Evolutionary conservation across 2,113 vertebrate genomes (phyloP).

Genomic region (Phaethon lepturus): DNA sequence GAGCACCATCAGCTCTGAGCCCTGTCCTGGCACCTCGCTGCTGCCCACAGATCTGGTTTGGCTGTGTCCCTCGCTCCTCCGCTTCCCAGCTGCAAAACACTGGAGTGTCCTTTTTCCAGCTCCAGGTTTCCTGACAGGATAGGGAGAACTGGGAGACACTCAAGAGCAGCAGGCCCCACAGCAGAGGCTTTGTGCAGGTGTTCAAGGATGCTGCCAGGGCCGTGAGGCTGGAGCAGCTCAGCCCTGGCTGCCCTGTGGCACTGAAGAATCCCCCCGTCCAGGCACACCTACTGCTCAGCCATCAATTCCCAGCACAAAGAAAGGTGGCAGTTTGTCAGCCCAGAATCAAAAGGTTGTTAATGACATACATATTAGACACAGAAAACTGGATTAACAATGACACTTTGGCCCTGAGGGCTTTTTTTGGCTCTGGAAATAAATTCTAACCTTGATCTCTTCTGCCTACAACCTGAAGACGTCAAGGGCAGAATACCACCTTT

Average conservation of each 20-base stretch:
- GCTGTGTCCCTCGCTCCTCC: accelerated
- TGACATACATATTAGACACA: slow-evolving; percentile 33
- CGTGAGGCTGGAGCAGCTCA: background rate
- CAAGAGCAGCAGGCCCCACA: accelerated
- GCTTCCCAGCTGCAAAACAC: background rate
- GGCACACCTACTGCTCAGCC: background rate
- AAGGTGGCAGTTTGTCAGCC: background rate
- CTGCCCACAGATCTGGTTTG: background rate
- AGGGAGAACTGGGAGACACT: background rate
- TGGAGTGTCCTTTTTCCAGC: background rate
- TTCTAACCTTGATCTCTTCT: slow-evolving; percentile 63
- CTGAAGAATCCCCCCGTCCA: background rate
- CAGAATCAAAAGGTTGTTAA: slow-evolving; percentile 35
- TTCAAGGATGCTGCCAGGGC: background rate
- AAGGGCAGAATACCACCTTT: slow-evolving; percentile 36
- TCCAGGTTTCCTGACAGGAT: background rate
- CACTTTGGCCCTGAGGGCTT: slow-evolving; percentile 14
- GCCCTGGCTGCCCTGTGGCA: background rate
- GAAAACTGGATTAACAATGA: slow-evolving; percentile 66
- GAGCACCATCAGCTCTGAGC: background rate
- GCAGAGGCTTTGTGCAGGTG: background rate
- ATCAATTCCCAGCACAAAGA: background rate
- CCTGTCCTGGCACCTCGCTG: background rate
- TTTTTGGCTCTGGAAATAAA: slow-evolving; percentile 58
- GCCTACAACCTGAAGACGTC: slow-evolving; percentile 33